Percentiles rank a stretch among this genome's conserved stretches.
Evolutionary conservation across 2,888 invertebrate genomes (phyloP).

Genomic region (Sepioteuthis lessoniana): DNA sequence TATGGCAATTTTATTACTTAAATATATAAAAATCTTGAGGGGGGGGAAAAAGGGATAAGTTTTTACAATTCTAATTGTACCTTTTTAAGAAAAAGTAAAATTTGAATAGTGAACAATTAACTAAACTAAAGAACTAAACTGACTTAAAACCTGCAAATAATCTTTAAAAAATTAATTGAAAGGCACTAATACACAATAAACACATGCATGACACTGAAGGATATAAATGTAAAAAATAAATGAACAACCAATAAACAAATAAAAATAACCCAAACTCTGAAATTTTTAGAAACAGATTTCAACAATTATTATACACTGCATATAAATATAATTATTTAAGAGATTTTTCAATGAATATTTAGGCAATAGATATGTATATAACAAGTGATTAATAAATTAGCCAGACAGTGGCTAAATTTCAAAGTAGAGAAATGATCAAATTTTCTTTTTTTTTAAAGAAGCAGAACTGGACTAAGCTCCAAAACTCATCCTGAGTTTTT

Average conservation of each 20-base stretch:
- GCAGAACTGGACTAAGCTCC: not conserved
- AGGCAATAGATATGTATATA: not conserved
- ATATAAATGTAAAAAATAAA: slow-evolving; percentile 1
- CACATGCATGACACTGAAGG: not conserved
- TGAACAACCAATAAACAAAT: not conserved
- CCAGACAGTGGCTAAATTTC: not conserved
- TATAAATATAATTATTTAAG: slow-evolving; percentile 20
- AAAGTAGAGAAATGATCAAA: not conserved
- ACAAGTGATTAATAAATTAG: not conserved
- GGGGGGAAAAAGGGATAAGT: not conserved
- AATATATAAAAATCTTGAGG: not conserved
- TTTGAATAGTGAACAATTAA: too few relatives aligned
- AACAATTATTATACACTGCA: slow-evolving; percentile 33
- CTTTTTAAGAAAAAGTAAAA: too few relatives aligned
- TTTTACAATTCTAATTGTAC: not conserved
- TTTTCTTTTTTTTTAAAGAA: not conserved
- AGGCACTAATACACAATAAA: not conserved
- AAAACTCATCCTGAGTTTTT: not conserved
- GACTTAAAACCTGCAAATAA: not conserved
- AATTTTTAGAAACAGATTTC: not conserved
- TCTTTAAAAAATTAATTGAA: not conserved
- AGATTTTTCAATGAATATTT: not conserved
- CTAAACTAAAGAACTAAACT: not conserved
- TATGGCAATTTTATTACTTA: not conserved
- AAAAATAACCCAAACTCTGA: not conserved